Percentiles rank a stretch among this genome's conserved stretches.
These are phyloP conservation scores for Eupleurogrammus muticus DNA, from an alignment of 2,797 vertebrate genomes.

Conservation along the genomic window DNA sequence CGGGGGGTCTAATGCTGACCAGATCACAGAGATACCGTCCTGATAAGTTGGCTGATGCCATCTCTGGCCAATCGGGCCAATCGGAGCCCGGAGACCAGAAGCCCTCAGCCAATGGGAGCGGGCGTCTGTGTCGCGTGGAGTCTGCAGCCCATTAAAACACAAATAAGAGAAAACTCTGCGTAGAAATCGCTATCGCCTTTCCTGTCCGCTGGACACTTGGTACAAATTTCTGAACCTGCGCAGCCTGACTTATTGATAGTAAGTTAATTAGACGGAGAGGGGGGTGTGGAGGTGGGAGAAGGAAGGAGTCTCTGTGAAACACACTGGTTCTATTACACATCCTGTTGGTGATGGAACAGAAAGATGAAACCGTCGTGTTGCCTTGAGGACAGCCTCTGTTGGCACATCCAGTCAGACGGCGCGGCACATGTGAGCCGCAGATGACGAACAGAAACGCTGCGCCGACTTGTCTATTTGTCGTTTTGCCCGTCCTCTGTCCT, in stretches of 20 bases:
- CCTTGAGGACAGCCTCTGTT: conserved; percentile 53
- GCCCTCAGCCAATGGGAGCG: conserved; percentile 41
- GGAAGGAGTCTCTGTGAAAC: conserved; percentile 40
- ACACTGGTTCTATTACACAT: conserved; percentile 69
- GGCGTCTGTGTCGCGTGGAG: conserved; percentile 43
- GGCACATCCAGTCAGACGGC: conserved; percentile 35
- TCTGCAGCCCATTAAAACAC: conserved; percentile 71
- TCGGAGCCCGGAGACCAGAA: conserved; percentile 37
- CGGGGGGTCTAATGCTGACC: conserved; percentile 64
- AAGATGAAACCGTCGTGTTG: conserved; percentile 54
- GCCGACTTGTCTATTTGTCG: conserved; percentile 36
- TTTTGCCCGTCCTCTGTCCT: conserved; percentile 22
- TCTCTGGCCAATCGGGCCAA: conserved; percentile 53
- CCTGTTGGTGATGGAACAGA: conserved; percentile 52
- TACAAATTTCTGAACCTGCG: conserved; percentile 61
- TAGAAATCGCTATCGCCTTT: conserved; percentile 68
- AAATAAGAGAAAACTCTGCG: conserved; percentile 30
- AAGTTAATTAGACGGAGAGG: conserved; percentile 38
- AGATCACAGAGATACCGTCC: conserved; percentile 63
- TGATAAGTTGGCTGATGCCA: conserved; percentile 64
- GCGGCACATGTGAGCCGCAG: conserved; percentile 63
- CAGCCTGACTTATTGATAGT: conserved; percentile 37
- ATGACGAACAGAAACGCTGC: conserved; percentile 59
- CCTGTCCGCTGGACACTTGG: conserved; percentile 43
- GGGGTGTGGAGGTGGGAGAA: conserved; percentile 6